Percentiles rank a stretch among this genome's conserved stretches.
Evolutionary conservation across 1,140 invertebrate genomes (phyloP).

Genomic region (Ylistrum balloti): DNA sequence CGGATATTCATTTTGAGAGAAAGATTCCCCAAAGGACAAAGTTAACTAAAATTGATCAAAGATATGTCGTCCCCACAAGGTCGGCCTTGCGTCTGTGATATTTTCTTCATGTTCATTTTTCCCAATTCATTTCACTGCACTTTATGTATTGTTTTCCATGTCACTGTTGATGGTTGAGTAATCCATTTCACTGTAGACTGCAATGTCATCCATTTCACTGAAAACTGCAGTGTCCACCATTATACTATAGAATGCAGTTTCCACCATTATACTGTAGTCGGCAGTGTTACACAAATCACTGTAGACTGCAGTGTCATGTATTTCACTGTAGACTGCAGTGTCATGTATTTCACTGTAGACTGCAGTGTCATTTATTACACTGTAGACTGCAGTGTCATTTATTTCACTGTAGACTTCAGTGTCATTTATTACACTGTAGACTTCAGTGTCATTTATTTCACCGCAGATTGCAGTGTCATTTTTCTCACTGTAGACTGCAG

Average conservation of each 20-base stretch:
- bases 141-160: neutral
- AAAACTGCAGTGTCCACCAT: neutral
- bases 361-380: neutral
- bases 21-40: neutral
- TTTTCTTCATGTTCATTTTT: slow-evolving; percentile 5
- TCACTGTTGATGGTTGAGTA: too few species aligned
- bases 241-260: too few species aligned
- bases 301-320: neutral
- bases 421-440: too few species aligned
- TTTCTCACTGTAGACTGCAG: too few species aligned
- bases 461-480: too few species aligned
- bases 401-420: too few species aligned
- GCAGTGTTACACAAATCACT: neutral
- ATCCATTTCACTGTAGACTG: neutral
- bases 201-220: neutral
- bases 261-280: too few species aligned
- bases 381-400: neutral
- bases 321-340: neutral
- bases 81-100: slow-evolving; percentile 12
- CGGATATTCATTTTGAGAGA: neutral
- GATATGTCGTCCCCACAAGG: neutral
- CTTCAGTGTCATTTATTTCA: too few species aligned
- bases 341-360: neutral
- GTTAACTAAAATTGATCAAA: neutral
- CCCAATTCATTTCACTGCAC: neutral